Percentiles rank a stretch among this genome's conserved stretches.
Evolutionary conservation across 2,113 vertebrate genomes (phyloP).

Genomic region (Grallaria varia): DNA sequence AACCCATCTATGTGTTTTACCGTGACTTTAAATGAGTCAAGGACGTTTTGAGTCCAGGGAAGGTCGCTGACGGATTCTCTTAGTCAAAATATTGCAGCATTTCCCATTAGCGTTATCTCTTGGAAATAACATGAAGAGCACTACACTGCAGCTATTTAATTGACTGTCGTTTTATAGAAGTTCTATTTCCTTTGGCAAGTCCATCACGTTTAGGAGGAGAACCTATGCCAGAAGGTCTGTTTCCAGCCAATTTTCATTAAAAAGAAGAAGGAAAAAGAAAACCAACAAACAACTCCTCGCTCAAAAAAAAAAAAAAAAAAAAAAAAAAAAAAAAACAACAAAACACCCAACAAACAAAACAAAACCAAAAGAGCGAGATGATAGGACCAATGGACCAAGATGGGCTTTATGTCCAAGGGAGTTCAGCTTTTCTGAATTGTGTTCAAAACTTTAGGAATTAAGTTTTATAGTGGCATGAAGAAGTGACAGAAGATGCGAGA

Average conservation of each 20-base stretch:
- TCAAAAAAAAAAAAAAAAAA: not conserved
- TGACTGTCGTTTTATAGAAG: not conserved
- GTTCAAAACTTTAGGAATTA: not conserved
- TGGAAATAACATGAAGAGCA: not conserved
- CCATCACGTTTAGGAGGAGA: not conserved
- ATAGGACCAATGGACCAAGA: not conserved
- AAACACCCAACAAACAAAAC: no score
- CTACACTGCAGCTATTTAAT: conserved; percentile 1
- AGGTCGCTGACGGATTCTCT: conserved; percentile 27
- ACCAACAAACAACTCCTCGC: no score
- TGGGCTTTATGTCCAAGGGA: accelerated
- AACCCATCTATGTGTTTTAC: not conserved
- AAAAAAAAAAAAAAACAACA: not conserved
- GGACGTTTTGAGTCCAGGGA: conserved; percentile 22
- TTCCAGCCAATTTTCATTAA: not conserved
- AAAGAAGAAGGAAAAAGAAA: not conserved
- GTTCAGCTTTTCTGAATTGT: not conserved
- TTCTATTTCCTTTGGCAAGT: conserved; percentile 14
- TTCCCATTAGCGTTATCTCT: conserved; percentile 14
- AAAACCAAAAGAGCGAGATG: no score
- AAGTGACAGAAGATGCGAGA: not conserved
- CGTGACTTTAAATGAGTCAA: not conserved
- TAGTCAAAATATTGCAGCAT: conserved; percentile 27
- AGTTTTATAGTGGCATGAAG: not conserved
- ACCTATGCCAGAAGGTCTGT: not conserved